Evolutionary conservation across 2,113 vertebrate species (phyloP).

Genomic region (Sardina pilchardus): DNA sequence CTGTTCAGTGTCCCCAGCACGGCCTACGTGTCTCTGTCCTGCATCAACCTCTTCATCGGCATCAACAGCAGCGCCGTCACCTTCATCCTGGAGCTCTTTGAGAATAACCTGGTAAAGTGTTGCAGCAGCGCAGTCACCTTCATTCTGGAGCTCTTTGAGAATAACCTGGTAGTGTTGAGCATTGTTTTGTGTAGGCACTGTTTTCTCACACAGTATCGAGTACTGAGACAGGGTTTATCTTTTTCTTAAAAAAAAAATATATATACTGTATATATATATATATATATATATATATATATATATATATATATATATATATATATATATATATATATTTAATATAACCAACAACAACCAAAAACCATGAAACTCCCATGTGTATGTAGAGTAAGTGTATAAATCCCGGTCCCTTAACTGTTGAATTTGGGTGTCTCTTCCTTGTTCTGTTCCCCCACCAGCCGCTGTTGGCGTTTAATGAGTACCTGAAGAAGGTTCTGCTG

Average conservation of each 20-base stretch:
- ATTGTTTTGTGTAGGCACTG: too few relatives aligned
- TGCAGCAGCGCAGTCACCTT: constrained; percentile 85
- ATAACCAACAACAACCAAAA: too few relatives aligned
- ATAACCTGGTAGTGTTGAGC: constrained; percentile 55
- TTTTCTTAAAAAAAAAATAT: too few relatives aligned
- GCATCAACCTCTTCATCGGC: constrained; percentile 94
- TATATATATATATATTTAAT: too few relatives aligned
- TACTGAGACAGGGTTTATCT: too few relatives aligned
- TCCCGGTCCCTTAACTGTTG: too few relatives aligned
- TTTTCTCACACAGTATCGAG: too few relatives aligned
- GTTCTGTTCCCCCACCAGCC: constrained; percentile 65
- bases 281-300: too few relatives aligned
- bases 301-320: too few relatives aligned
- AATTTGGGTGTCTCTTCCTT: neutral
- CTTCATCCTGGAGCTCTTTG: constrained; percentile 93
- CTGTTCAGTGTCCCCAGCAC: constrained; percentile 91
- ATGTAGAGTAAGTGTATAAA: too few relatives aligned
- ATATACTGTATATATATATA: too few relatives aligned
- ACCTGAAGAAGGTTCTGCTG: constrained; percentile 84
- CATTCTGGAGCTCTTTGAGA: constrained; percentile 92
- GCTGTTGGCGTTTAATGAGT: constrained; percentile 82
- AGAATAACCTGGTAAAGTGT: constrained; percentile 68
- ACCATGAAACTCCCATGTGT: too few relatives aligned
- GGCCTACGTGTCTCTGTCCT: constrained; percentile 92
- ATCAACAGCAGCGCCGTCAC: constrained; percentile 95